Conservation (phyloP, 2,113 vertebrate genomes). For the Rhinopomastus cyanomelas region DNA sequence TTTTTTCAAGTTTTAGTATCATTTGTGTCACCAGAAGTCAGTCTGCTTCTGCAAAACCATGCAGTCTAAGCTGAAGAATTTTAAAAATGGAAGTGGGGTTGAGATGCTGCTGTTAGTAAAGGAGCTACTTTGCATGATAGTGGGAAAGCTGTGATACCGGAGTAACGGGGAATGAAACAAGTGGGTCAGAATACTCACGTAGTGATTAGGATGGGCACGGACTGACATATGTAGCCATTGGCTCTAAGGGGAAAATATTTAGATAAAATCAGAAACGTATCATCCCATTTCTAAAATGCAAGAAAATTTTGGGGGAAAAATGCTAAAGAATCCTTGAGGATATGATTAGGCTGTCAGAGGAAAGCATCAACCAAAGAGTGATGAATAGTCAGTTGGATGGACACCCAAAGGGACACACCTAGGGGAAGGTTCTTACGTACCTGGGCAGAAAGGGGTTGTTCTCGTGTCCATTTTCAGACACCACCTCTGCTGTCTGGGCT, state of each 20-base stretch:
- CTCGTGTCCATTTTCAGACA: background rate
- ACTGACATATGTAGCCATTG: background rate
- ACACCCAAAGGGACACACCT: background rate
- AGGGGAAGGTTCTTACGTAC: too few relatives aligned
- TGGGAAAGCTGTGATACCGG: background rate
- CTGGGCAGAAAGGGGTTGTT: background rate
- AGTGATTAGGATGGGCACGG: background rate
- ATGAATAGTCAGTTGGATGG: background rate
- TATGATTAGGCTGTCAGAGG: background rate
- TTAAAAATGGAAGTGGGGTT: background rate
- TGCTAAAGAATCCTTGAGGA: accelerated
- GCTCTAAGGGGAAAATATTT: background rate
- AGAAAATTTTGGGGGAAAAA: background rate
- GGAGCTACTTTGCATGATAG: background rate
- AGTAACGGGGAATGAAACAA: background rate
- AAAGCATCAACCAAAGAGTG: background rate
- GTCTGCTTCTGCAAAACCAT: background rate
- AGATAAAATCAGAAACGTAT: background rate
- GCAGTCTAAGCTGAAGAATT: background rate
- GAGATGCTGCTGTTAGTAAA: background rate
- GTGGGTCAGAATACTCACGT: background rate
- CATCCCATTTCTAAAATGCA: background rate
- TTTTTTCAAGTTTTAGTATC: background rate
- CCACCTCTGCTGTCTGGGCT: background rate
- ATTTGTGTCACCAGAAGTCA: background rate